These are phyloP conservation scores for Capreolus pygargus DNA, from an alignment of 2,113 vertebrate genomes.

Conservation along the genomic window DNA sequence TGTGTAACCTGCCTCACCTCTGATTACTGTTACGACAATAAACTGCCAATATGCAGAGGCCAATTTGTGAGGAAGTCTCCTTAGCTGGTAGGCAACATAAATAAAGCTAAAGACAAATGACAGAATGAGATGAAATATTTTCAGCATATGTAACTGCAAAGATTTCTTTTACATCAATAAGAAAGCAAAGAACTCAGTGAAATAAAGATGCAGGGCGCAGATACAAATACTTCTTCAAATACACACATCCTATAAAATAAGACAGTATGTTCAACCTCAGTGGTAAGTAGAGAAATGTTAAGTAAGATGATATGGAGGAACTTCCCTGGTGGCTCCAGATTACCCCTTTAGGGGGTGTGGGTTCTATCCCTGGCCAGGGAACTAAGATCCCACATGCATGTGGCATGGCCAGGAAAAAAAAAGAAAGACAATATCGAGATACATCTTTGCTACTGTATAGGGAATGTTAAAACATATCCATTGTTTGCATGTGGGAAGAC, in stretches of 20 bases:
- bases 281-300: neutral
- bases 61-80: neutral
- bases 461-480: too few relatives aligned
- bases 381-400: neutral
- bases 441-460: neutral
- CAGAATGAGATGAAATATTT: neutral
- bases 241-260: neutral
- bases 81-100: too few relatives aligned
- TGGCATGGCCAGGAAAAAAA: neutral
- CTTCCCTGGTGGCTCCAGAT: neutral
- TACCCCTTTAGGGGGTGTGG: neutral
- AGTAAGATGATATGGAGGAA: neutral
- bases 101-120: neutral
- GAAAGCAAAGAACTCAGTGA: neutral
- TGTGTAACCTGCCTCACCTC: neutral
- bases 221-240: neutral
- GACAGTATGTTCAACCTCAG: too few relatives aligned
- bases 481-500: rapidly evolving
- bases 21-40: neutral
- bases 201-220: neutral
- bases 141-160: neutral
- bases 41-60: neutral
- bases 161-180: neutral
- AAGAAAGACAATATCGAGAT: neutral
- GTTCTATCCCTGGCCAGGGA: neutral